Base-by-base conservation (phyloP, 1,140 invertebrate genomes). In the Aphelenchoides besseyi region DNA sequence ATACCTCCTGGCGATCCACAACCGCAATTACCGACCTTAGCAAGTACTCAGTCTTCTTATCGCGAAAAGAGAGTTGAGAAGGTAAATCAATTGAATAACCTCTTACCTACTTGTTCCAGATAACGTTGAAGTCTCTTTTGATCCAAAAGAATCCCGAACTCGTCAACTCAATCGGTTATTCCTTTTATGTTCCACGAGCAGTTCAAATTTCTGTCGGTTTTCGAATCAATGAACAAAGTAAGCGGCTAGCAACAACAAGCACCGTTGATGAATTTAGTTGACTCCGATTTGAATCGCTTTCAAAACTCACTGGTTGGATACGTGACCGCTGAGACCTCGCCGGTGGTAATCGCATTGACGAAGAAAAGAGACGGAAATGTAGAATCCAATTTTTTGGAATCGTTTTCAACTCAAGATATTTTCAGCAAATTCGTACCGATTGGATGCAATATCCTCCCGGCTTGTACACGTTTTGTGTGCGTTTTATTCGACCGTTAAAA, bases 191-290 rank as follows among this genome's bases (percentile, higher is more conserved):
- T 16, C 57, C 74, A 28, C 52, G 61, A 66, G 41, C 75, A 2
- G 26, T 68, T 33, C 68, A 68, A 61, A 53, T 76, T 9, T 48
- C 70, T 12, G 30, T 76, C 8, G 64, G 61, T 18, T 30, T 76
- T 57, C 48, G 62, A n/a, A 72, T 76, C 53, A 76, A 76, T 48
- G 75, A 76, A 64, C 33, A 73, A 63, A 79, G 74, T 79, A 62
- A 37, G 75, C 61, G 12, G 5, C 9, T n/a, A 3, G 28, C 5
- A n/a, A 3, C 9, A 41, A 37, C 3, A 18, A 33, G 12, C 41
- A 66, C 23, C 62, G 36, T 64, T 64, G 23, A 5, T 61, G 2
- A 30, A 68, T 64, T 64, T 26, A 75, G 77, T 76, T 26, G 75
- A 76, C 41, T 62, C 59, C 28, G 79, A 74, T 8, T 36, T 76